Conservation (phyloP, 2,888 invertebrate species). For the Cataglyphis livida region DNA sequence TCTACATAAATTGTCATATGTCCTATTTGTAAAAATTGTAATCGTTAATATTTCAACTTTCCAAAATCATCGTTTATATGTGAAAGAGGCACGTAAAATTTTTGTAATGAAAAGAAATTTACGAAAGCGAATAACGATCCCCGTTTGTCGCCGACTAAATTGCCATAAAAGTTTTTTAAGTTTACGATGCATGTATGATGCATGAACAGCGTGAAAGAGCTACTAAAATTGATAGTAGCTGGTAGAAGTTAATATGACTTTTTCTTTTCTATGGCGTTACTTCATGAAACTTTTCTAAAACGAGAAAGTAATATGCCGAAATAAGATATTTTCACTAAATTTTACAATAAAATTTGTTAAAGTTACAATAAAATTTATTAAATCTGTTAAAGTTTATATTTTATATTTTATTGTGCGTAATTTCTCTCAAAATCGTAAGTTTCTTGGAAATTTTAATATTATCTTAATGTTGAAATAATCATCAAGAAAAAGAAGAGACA, state of each 20-base stretch:
- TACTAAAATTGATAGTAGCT: constrained; percentile 67
- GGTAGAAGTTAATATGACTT: constrained; percentile 66
- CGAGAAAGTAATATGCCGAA: background rate
- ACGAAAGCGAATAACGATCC: constrained; percentile 30
- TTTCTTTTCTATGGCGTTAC: background rate
- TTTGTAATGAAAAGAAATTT: constrained; percentile 50
- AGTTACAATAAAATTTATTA: background rate
- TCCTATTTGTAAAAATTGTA: constrained; percentile 23
- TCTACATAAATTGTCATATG: background rate
- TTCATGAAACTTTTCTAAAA: background rate
- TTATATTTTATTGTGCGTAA: background rate
- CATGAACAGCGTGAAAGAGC: constrained; percentile 47
- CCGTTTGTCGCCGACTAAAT: constrained; percentile 41
- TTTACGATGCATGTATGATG: constrained; percentile 65
- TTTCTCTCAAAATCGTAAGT: background rate
- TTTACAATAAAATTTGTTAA: background rate
- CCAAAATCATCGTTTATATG: constrained; percentile 13
- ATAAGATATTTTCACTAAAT: constrained; percentile 2
- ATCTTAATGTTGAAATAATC: background rate
- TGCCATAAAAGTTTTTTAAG: constrained; percentile 58
- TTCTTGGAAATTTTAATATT: background rate
- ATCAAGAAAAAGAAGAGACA: background rate
- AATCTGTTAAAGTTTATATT: background rate
- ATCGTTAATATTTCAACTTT: constrained; percentile 33
- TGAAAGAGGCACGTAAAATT: constrained; percentile 37